These are phyloP conservation scores for Ophion ventricosus DNA, from an alignment of 2,888 invertebrate species.

Conservation along the genomic window DNA sequence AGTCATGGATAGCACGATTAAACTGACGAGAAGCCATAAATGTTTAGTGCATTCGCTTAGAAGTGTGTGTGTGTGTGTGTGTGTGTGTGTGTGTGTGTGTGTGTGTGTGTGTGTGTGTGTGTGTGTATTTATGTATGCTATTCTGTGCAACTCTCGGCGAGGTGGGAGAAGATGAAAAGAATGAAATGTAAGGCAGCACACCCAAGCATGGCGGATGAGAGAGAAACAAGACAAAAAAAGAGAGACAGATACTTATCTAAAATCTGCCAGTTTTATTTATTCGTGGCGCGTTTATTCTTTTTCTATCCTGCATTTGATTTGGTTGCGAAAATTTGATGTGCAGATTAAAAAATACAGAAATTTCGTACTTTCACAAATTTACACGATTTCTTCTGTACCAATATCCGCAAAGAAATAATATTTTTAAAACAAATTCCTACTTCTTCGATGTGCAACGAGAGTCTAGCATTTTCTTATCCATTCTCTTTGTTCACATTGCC, in stretches of 20 bases:
- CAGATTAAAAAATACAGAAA: not conserved
- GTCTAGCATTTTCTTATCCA: not conserved
- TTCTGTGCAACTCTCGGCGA: not conserved
- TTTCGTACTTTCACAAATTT: not conserved
- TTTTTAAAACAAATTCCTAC: not conserved
- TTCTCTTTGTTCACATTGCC: not conserved
- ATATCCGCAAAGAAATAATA: not conserved
- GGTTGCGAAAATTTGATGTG: conserved; percentile 18
- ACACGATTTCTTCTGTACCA: too few relatives aligned
- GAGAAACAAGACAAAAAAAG: not conserved
- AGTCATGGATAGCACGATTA: not conserved
- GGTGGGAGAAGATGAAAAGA: conserved; percentile 34
- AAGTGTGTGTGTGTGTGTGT: not conserved
- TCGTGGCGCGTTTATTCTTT: not conserved
- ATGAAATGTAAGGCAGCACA: conserved; percentile 34
- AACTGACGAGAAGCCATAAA: conserved; percentile 19
- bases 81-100: not conserved
- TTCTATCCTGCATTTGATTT: not conserved
- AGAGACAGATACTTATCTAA: conserved; percentile 3
- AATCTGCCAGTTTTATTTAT: not conserved
- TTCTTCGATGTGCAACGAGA: not conserved
- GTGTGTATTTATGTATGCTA: not conserved
- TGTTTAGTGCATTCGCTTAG: not conserved
- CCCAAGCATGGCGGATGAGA: conserved; percentile 30
- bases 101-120: not conserved